These are phyloP conservation scores for Paraplagusia blochii DNA, from an alignment of 2,113 vertebrate species.

Conservation along the genomic window DNA sequence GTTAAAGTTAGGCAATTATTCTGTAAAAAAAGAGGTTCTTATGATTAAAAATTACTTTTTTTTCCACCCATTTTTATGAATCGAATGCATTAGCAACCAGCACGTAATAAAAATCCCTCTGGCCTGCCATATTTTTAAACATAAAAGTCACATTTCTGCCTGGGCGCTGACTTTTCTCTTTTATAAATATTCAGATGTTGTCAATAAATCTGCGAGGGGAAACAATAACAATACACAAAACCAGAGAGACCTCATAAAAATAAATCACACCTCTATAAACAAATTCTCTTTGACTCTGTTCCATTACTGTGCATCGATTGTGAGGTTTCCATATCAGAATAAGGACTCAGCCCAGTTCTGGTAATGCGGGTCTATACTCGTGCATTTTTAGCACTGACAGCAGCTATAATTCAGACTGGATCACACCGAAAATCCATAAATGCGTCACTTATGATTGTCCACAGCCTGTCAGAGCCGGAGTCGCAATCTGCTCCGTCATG, in stretches of 20 bases:
- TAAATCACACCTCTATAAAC: slow-evolving; percentile 44
- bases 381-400: slow-evolving; percentile 37
- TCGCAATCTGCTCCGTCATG: slow-evolving; percentile 55
- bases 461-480: slow-evolving; percentile 54
- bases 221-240: slow-evolving; percentile 44
- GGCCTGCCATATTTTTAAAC: slow-evolving; percentile 1
- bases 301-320: slow-evolving; percentile 38
- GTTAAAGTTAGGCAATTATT: too few relatives aligned
- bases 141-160: slow-evolving; percentile 13
- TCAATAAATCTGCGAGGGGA: slow-evolving; percentile 45
- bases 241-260: slow-evolving; percentile 52
- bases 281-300: slow-evolving; percentile 36
- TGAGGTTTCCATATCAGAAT: slow-evolving; percentile 30
- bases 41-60: neutral
- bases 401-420: slow-evolving; percentile 49
- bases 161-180: slow-evolving; percentile 20
- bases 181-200: slow-evolving; percentile 40
- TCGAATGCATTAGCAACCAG: neutral
- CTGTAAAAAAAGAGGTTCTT: too few relatives aligned
- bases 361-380: slow-evolving; percentile 22
- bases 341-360: slow-evolving; percentile 19
- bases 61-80: slow-evolving; percentile 10
- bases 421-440: slow-evolving; percentile 58
- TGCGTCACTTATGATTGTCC: slow-evolving; percentile 63
- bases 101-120: slow-evolving; percentile 6